Conservation (phyloP, 2,797 vertebrate genomes). For the Channallabes apus region DNA sequence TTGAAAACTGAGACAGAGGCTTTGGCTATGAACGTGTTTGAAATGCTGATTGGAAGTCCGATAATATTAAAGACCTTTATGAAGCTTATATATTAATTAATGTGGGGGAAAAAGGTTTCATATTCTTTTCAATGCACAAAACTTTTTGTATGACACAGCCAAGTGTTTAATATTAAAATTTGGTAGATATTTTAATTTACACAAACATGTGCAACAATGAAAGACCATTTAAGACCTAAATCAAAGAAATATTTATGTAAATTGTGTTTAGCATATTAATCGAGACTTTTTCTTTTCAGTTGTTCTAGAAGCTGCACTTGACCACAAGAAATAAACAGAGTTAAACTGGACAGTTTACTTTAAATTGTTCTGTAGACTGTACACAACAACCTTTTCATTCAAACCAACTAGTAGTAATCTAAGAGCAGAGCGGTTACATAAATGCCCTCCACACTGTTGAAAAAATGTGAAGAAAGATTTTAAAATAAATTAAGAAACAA, state of each 20-base stretch:
- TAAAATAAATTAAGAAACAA: not conserved
- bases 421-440: not conserved
- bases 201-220: not conserved
- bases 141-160: not conserved
- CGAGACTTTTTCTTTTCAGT: conserved; percentile 59
- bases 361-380: not conserved
- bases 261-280: not conserved
- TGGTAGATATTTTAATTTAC: not conserved
- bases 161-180: not conserved
- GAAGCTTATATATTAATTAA: not conserved
- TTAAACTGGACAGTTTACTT: not conserved
- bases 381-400: conserved; percentile 3
- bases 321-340: not conserved
- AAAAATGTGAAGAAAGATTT: not conserved
- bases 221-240: not conserved
- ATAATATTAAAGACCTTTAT: not conserved
- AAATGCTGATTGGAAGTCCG: not conserved
- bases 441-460: not conserved
- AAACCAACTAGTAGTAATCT: not conserved
- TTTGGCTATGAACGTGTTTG: not conserved
- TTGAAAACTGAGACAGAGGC: conserved; percentile 9
- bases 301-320: not conserved
- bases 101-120: not conserved
- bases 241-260: not conserved
- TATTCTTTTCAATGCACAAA: not conserved